phyloP scores from a whole-genome alignment of 1,140 invertebrate genomes.

The Cotesia chilonis region DNA sequence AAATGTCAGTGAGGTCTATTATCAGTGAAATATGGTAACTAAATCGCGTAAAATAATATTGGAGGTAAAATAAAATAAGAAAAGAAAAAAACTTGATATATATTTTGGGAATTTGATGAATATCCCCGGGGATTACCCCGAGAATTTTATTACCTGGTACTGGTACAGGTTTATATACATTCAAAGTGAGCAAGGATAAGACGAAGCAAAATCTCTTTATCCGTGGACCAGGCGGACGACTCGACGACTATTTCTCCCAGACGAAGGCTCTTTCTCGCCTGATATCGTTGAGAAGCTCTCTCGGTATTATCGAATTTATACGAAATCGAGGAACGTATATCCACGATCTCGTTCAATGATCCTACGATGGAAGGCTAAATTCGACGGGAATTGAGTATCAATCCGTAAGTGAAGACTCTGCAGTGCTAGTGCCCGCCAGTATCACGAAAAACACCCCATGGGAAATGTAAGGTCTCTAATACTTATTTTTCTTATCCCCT shows the following conservation, averaged over 20 bases:
- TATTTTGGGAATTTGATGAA: conserved; percentile 6
- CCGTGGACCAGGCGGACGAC: conserved; percentile 38
- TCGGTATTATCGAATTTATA: conserved; percentile 54
- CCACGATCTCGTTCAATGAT: conserved; percentile 50
- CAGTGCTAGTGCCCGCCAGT: conserved; percentile 14
- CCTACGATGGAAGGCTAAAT: conserved; percentile 53
- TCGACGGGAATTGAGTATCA: conserved; percentile 61
- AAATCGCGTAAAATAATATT: not conserved
- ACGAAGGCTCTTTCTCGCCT: conserved; percentile 36
- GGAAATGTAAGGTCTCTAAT: conserved; percentile 53
- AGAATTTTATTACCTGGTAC: conserved; percentile 17
- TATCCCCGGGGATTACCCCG: conserved; percentile 5
- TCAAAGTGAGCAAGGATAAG: conserved; percentile 20
- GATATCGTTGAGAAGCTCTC: conserved; percentile 28
- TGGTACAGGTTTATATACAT: conserved; percentile 23
- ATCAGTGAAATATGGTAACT: too few relatives aligned
- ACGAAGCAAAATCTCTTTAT: conserved; percentile 30
- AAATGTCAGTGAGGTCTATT: too few relatives aligned
- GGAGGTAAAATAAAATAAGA: not conserved
- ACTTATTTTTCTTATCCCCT: conserved; percentile 36
- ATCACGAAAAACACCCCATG: conserved; percentile 51
- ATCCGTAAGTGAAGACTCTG: conserved; percentile 57
- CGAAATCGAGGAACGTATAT: conserved; percentile 45
- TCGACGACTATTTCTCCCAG: conserved; percentile 30
- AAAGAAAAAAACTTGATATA: not conserved